Evolutionary conservation across 2,113 vertebrate species (phyloP), one percentile per base, ranked within the genome.

Genomic region (Upupa epops): DNA sequence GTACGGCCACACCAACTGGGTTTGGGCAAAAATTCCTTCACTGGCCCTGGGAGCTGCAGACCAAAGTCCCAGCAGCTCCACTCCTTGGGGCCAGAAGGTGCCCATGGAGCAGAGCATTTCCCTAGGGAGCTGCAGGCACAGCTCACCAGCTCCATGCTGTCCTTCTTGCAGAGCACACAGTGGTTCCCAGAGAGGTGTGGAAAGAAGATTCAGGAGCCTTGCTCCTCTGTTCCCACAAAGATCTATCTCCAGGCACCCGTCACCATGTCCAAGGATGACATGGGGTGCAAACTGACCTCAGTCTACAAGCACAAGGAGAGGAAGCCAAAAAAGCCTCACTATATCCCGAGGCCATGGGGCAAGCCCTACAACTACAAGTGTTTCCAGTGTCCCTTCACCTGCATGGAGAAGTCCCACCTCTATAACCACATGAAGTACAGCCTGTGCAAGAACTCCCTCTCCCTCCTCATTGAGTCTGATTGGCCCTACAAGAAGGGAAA

Each of bases 371-470:
- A 99, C 93, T 99, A 99, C 97, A 99, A 99, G 89, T 99, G 99
- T 78, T 99, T 99, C 97, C 99, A 99, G 96, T 99, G 99, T 21
- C 99, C 99, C 24, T 99, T 99, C 97, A 99, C 99, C 55, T 99
- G 99, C 98, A 99, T 99, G 98, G 99, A 99, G 97, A 99, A 99
- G 93, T 99, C 99, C 2, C 99, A 99, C 90, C 98, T 99, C 17
- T 99, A 99, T 97, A 99, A 99, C 97, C 99, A 99, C 94, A 99
- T 99, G 99, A 99, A 99, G 97, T 99, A 99, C 97, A 99, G 99
- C 96, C 97, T 99, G 89, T 99, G 99, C 91, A 99, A 99, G 96
- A 99, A 99, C 97, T 99, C 99, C 12, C 97, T 99, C 3, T 99
- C 99, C 4, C 98, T 99, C 84, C 98, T 99, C 46, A 99, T 99